Conservation (phyloP, 2,888 invertebrate species). For the Stratiomys singularior region DNA sequence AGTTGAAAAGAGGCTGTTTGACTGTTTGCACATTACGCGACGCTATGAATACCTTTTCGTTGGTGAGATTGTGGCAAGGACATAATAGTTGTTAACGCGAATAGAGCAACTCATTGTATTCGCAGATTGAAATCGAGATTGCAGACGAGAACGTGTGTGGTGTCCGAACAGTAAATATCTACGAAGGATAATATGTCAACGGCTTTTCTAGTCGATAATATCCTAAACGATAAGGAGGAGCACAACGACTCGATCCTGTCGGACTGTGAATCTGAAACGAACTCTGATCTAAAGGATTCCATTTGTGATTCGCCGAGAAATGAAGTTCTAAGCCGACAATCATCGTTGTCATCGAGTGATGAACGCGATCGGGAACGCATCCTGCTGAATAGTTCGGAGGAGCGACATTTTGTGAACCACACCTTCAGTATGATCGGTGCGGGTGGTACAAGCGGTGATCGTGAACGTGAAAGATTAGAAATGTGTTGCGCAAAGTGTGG, state of each 20-base stretch:
- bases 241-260: conserved; percentile 55
- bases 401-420: conserved; percentile 38
- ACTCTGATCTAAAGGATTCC: conserved; percentile 57
- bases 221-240: conserved; percentile 61
- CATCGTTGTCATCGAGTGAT: conserved; percentile 54
- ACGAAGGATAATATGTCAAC: conserved; percentile 60
- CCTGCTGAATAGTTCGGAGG: conserved; percentile 40
- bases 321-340: conserved; percentile 58
- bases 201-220: conserved; percentile 63
- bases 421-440: conserved; percentile 43
- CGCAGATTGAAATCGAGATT: neutral
- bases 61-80: neutral
- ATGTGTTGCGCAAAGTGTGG: conserved; percentile 61
- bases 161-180: conserved; percentile 18
- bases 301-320: conserved; percentile 56
- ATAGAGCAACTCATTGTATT: neutral
- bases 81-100: conserved; percentile 9
- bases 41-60: conserved; percentile 8
- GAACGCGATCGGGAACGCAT: conserved; percentile 47
- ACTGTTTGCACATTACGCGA: conserved; percentile 33
- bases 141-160: conserved; percentile 1
- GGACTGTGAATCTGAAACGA: conserved; percentile 55
- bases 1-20: conserved; percentile 34
- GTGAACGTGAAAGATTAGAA: conserved; percentile 56
- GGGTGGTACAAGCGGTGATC: conserved; percentile 45